Base-by-base conservation (phyloP, 2,797 vertebrate species). In the Menidia menidia region DNA sequence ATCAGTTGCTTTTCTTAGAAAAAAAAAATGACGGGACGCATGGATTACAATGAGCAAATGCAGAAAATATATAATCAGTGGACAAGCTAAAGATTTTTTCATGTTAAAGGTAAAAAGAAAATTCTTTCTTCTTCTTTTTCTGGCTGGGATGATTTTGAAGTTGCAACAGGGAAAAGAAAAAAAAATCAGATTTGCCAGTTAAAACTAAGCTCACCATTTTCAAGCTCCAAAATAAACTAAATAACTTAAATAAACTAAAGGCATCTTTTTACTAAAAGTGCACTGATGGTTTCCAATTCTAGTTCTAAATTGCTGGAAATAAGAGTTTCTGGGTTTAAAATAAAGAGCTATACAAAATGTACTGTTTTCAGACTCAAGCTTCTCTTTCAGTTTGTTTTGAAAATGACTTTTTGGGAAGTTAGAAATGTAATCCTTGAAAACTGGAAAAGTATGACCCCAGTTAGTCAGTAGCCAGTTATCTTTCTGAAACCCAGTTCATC, bases 1-100 rank as follows among this genome's bases (percentile, higher is more conserved):
- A 30, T 60, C 18, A 13, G 31, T 44, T 41, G 52, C 30, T 13
- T 71, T 48, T 43, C 5, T n/a, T 33, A 31, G 47, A 18, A 41
- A 54, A 10, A 63, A 64, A 69, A n/a, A 42, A 62, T 56, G 59
- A 16, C 48, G 25, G 43, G 4, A 71, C 12, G 59, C 12, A 15
- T 51, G 35, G 8, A 18, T 60, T 5, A 31, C 2, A 33, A 8
- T 6, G 30, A 61, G 3, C 31, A 0, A 35, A 9, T 4, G 9
- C 18, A 19, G 11, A 19, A 51, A 73, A 60, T 44, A 45, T 44
- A 45, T 3, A 48, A 11, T 19, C 10, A 19, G 18, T 51, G 2
- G 11, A 30, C 7, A 55, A 9, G 1, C 50, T 12, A 42, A 30
- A 45, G 0, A 0, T 64, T 78, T 57, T 70, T n/a, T 51, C 12